Conservation (phyloP, 2,113 vertebrate genomes). For the Hemichromis elongatus region DNA sequence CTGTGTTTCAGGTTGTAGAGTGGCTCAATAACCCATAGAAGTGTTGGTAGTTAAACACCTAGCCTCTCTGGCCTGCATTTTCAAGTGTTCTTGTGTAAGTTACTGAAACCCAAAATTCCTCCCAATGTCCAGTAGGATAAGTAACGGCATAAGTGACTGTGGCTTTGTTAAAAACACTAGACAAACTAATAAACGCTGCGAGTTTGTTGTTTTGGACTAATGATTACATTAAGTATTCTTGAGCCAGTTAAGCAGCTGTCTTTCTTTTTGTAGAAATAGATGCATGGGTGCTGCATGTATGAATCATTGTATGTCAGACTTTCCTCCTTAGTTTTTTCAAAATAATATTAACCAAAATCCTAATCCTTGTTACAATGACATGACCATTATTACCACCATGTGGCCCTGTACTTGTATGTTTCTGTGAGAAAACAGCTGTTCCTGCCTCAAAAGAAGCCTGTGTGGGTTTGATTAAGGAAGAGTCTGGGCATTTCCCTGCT, state of each 20-base stretch:
- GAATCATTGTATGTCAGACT: not conserved
- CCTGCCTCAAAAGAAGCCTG: not conserved
- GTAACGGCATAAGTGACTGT: not conserved
- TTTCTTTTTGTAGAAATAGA: not conserved
- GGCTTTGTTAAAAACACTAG: not conserved
- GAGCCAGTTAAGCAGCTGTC: not conserved
- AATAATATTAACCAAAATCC: not conserved
- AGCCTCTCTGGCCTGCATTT: not conserved
- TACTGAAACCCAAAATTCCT: not conserved
- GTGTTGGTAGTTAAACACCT: not conserved
- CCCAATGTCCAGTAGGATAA: not conserved
- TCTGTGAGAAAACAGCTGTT: not conserved
- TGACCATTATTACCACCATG: not conserved
- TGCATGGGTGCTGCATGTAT: not conserved
- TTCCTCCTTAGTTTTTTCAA: not conserved
- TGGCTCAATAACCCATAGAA: not conserved
- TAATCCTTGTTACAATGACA: not conserved
- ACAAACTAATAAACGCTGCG: not conserved
- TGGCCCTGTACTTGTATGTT: not conserved
- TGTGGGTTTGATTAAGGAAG: not conserved
- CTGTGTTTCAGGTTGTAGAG: not conserved
- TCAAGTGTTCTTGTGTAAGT: not conserved
- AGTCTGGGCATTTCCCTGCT: not conserved
- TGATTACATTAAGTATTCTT: not conserved
- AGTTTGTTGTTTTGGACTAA: not conserved